A percentile compares a stretch with the other conserved stretches of the same genome.
phyloP scores from a whole-genome alignment of 2,797 vertebrate genomes.

The Poeciliopsis paucimaculata region DNA sequence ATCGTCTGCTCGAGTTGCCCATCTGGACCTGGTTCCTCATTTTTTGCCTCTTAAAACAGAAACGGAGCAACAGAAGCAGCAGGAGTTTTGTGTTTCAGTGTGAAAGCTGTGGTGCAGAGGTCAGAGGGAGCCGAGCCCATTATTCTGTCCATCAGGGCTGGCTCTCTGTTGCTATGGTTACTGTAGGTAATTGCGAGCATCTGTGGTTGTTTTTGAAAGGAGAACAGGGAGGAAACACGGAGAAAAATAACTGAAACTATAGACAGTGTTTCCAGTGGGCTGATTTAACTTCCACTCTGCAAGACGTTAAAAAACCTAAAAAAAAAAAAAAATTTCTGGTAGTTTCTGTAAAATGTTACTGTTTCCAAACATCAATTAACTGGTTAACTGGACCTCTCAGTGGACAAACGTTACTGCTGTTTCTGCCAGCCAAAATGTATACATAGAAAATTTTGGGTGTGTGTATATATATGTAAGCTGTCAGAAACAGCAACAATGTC shows the following conservation, averaged over 20 bases:
- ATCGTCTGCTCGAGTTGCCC: neutral
- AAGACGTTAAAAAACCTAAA: neutral
- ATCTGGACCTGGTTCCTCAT: slow-evolving; percentile 55
- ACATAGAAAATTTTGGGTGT: too few relatives aligned
- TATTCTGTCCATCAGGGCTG: slow-evolving; percentile 25
- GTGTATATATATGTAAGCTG: too few relatives aligned
- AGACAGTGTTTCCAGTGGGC: slow-evolving; percentile 8
- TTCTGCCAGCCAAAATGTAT: too few relatives aligned
- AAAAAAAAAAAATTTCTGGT: too few relatives aligned
- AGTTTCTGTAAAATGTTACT: neutral
- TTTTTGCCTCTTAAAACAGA: slow-evolving; percentile 20
- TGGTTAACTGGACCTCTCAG: too few relatives aligned
- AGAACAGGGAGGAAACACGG: neutral
- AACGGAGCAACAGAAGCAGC: slow-evolving; percentile 4
- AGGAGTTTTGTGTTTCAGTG: slow-evolving; percentile 19
- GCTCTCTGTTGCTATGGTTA: slow-evolving; percentile 23
- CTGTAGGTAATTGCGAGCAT: slow-evolving; percentile 37
- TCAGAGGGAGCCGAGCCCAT: slow-evolving; percentile 28
- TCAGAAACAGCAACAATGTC: too few relatives aligned
- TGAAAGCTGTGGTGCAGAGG: slow-evolving; percentile 17
- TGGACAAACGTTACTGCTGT: neutral
- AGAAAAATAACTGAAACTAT: neutral
- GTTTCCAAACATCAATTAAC: neutral
- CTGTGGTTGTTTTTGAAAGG: slow-evolving; percentile 12
- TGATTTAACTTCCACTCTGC: neutral